Base-by-base conservation (phyloP, 2,888 invertebrate genomes). In the Psococerastis gibbosa region DNA sequence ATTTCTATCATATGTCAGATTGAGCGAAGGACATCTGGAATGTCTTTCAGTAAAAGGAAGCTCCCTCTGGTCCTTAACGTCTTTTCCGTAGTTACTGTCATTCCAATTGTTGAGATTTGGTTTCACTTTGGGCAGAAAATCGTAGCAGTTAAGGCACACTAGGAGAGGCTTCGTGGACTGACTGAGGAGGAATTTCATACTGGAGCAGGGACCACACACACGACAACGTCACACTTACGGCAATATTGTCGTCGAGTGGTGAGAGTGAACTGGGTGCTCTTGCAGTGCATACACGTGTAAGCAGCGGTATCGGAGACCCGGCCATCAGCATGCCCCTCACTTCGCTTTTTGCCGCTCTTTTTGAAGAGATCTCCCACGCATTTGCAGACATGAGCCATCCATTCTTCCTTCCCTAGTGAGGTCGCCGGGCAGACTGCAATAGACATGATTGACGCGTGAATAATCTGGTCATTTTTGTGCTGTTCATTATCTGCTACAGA, bases 371-470 rank as follows among this genome's bases (percentile, higher is more conserved):
- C 95, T 61, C 88, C 83, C 55, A 98, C 89, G 64, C 98, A 98
- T 66, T 94, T 91, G 59, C 89, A 88, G 58, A 98, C 98, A 60
- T 99, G 98, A n/a, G 89, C 87, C 92, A 98, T n/a, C 97, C 98
- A 98, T 64, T 99, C 97, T 54, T 84, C 81, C 64, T 97, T 98
- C 62, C 98, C 98, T 43, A 89, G 89, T 18, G 84, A 77, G 15
- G 97, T 97, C 33, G 95, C 95, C 44, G 98, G 98, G 62, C 91
- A 98, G n/a, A 99, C 98, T 38, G 92, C 91, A 69, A 98, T 99
- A 32, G 97, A 97, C 66, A 98, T 99, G 49, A 87, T 87, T 38
- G 94, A 85, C 32, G 95, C 97, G 54, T 88, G 79, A 54, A 98
- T 92, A 50, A 97, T 71, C 95, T 97, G 98, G 6, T 97, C 97